Conservation (phyloP, 2,113 vertebrate species). For the Montifringilla adamsi region DNA sequence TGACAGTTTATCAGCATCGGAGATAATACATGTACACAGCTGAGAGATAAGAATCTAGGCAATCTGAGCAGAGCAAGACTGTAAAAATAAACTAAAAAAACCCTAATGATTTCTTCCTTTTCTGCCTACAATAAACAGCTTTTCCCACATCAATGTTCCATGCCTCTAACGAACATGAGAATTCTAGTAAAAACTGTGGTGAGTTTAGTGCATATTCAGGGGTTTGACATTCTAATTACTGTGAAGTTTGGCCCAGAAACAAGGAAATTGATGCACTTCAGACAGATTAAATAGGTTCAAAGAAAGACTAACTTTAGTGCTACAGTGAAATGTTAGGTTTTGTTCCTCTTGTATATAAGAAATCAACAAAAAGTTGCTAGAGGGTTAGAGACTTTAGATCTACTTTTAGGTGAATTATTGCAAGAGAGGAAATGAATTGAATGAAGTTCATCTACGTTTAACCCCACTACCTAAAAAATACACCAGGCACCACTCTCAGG, state of each 20-base stretch:
- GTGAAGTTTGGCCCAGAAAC: not conserved
- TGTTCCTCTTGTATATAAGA: not conserved
- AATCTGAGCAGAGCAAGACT: not conserved
- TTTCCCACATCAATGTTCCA: not conserved
- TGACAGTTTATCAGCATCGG: not conserved
- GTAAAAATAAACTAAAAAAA: not conserved
- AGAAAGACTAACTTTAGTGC: not conserved
- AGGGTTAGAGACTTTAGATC: not conserved
- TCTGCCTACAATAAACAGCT: not conserved
- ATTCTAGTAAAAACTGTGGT: not conserved
- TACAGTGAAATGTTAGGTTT: not conserved
- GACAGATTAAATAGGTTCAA: not conserved
- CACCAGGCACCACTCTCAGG: not conserved
- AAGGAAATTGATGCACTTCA: not conserved
- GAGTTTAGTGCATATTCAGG: not conserved
- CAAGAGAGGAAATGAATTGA: not conserved
- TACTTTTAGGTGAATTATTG: not conserved
- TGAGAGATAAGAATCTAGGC: not conserved
- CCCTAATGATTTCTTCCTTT: not conserved
- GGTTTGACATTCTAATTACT: not conserved
- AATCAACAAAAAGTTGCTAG: not conserved
- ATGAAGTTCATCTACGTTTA: not conserved
- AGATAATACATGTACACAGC: not conserved
- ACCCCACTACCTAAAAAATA: not conserved
- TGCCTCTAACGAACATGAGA: not conserved